Percentiles rank a stretch among this genome's conserved stretches.
phyloP scores from a whole-genome alignment of 2,888 invertebrate species.

The Sthenelais limicola region DNA sequence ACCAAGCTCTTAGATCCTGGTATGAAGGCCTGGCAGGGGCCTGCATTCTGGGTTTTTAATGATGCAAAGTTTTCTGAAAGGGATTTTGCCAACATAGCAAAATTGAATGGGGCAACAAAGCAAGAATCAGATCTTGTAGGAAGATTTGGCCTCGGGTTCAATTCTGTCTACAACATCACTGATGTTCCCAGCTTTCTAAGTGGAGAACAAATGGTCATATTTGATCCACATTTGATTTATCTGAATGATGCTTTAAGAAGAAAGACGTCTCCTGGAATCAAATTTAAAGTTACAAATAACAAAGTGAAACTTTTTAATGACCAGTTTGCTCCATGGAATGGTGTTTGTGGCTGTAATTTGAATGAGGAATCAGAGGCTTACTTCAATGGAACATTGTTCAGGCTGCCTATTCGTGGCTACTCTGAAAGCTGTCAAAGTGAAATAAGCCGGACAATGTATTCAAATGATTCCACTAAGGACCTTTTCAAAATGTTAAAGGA shows the following conservation, averaged over 20 bases:
- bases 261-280: constrained; percentile 57
- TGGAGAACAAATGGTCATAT: constrained; percentile 61
- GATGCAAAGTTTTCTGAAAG: constrained; percentile 63
- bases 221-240: constrained; percentile 66
- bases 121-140: constrained; percentile 62
- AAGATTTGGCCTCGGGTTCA: constrained; percentile 68
- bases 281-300: constrained; percentile 54
- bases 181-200: constrained; percentile 68
- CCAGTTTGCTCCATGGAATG: constrained; percentile 64
- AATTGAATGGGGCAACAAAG: constrained; percentile 65
- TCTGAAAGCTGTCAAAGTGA: constrained; percentile 60
- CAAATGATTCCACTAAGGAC: constrained; percentile 54
- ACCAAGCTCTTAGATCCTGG: constrained; percentile 59
- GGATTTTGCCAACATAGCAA: constrained; percentile 66
- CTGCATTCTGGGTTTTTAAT: constrained; percentile 68
- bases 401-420: constrained; percentile 62
- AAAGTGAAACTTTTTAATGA: constrained; percentile 45
- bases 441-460: constrained; percentile 59
- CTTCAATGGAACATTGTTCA: constrained; percentile 62
- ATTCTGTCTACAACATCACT: constrained; percentile 69
- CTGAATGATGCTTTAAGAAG: constrained; percentile 57
- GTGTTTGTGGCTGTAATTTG: constrained; percentile 59
- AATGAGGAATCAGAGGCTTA: constrained; percentile 39
- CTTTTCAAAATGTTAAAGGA: constrained; percentile 58
- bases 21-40: constrained; percentile 67